Percentiles rank a stretch among this genome's conserved stretches.
Conservation (phyloP, 2,888 invertebrate species). For the Marasmarcha lunaedactyla region DNA sequence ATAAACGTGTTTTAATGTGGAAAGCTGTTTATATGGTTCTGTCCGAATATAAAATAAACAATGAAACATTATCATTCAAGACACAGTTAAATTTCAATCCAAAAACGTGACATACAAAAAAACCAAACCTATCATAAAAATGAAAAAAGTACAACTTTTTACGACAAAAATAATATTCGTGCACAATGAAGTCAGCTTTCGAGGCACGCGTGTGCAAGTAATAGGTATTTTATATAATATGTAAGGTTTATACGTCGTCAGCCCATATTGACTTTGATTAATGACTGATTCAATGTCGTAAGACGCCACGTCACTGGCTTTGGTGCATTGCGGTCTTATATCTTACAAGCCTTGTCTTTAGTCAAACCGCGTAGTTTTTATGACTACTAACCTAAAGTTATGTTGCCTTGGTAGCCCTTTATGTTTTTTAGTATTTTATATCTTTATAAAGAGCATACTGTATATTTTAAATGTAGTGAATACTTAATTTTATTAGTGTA, state of each 20-base stretch:
- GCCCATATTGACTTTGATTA: constrained; percentile 69
- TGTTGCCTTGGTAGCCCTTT: constrained; percentile 45
- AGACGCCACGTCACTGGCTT: constrained; percentile 61
- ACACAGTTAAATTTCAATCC: background rate
- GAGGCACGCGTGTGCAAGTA: constrained; percentile 37
- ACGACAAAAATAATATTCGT: constrained; percentile 8
- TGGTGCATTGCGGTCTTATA: constrained; percentile 63
- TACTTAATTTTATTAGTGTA: too few relatives aligned
- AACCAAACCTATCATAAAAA: background rate
- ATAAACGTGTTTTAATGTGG: too few relatives aligned
- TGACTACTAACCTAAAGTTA: constrained; percentile 53
- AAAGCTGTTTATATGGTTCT: too few relatives aligned
- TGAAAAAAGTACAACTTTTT: background rate
- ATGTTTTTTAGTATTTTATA: constrained; percentile 52
- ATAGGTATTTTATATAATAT: constrained; percentile 21
- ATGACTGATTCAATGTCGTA: constrained; percentile 58
- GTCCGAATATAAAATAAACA: constrained; percentile 5
- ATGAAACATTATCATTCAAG: background rate
- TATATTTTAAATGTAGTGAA: too few relatives aligned
- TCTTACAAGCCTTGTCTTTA: constrained; percentile 53
- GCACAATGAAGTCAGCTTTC: constrained; percentile 9
- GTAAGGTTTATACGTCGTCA: constrained; percentile 30
- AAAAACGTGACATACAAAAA: background rate
- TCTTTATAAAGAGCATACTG: too few relatives aligned
- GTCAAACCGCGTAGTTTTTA: constrained; percentile 55